A percentile compares a stretch with the other conserved stretches of the same genome.
These are phyloP conservation scores for Nannoperca obscura DNA, from an alignment of 2,797 vertebrate species.

Conservation along the genomic window DNA sequence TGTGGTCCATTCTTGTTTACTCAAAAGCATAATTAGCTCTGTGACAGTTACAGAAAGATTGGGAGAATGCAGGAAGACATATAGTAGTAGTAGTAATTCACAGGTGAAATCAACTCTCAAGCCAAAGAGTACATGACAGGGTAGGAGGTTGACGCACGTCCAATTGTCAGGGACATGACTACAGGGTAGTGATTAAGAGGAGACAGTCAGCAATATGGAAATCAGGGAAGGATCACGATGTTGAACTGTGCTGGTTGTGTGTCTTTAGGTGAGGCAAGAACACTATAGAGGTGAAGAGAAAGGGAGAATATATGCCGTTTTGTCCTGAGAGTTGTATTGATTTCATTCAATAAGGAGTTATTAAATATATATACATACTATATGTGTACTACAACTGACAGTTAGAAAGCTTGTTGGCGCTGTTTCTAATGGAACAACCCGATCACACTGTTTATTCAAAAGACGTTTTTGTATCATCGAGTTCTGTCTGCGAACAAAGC, in stretches of 20 bases:
- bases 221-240: conserved; percentile 37
- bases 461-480: background rate
- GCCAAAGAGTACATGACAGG: conserved; percentile 38
- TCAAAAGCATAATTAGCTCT: conserved; percentile 32
- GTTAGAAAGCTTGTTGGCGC: background rate
- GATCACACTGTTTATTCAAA: background rate
- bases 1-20: conserved; percentile 37
- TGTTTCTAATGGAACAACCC: background rate
- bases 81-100: conserved; percentile 31
- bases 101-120: conserved; percentile 59
- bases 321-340: background rate
- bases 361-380: background rate
- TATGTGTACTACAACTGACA: too few relatives aligned
- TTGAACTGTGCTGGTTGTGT: conserved; percentile 11
- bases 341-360: conserved; percentile 6
- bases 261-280: conserved; percentile 16
- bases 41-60: conserved; percentile 37
- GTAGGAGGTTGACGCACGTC: conserved; percentile 48
- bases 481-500: background rate
- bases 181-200: conserved; percentile 62
- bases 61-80: conserved; percentile 21
- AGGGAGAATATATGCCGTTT: background rate
- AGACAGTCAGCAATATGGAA: conserved; percentile 69
- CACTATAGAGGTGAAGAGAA: conserved; percentile 20
- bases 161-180: conserved; percentile 49